Evolutionary conservation across 2,888 invertebrate genomes (phyloP), one percentile per base, ranked within the genome.

Genomic region (Zele albiditarsus): DNA sequence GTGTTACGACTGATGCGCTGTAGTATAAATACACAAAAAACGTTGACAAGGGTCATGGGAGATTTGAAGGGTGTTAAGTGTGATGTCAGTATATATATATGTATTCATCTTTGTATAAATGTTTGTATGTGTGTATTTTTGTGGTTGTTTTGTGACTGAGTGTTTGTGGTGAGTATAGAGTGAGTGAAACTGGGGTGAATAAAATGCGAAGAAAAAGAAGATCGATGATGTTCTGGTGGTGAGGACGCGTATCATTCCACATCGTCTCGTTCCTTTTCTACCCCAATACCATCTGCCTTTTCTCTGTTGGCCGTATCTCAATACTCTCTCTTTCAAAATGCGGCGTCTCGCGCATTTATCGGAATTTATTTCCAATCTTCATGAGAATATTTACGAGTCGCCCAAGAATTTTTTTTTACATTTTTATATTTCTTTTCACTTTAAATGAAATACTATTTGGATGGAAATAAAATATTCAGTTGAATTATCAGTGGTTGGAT

Each of bases 181-280:
- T 8, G 75, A 69, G 25, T 49, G 63, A 57, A 46, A 49, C 33
- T 53, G 53, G 53, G 53, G 53, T 53, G 53, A 23, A 31, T 53
- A 42, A 57, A 78, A 71, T 57, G 75, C 68, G 60, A 65, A 75
- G 69, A 73, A 73, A 78, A 78, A 77, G 53, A 75, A 76, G 77
- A 79, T 80, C 80, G 77, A 80, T 80, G 71, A 60, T 60, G 72
- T 77, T 66, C 76, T 60, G 67, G 74, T 67, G 60, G 73, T 38
- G 75, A 74, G 71, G 25, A 65, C 27, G 42, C 42, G 23, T 46
- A 69, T 71, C 73, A 66, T 68, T 75, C 66, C 70, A 69, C 23
- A 53, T 53, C 58, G 31, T 53, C 67, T 53, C 69, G 42, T 66
- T 60, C 74, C 65, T 58, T 42, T 76, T 66, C 31, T 68, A 70